phyloP scores from a whole-genome alignment of 2,113 vertebrate genomes.

The Hyaena hyaena region DNA sequence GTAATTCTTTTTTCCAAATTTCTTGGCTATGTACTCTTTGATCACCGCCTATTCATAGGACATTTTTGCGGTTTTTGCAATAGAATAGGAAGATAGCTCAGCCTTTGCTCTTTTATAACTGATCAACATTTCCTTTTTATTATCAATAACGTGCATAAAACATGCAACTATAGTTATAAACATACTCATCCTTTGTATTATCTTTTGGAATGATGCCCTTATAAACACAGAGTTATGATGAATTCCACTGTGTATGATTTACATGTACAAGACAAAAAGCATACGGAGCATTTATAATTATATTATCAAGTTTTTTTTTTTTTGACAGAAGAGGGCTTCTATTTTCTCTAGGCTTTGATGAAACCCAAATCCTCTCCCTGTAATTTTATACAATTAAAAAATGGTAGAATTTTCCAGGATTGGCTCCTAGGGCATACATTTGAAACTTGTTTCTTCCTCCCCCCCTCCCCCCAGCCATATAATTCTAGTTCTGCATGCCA shows the following conservation, averaged over 20 bases:
- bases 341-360: background rate
- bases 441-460: background rate
- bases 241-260: background rate
- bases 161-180: background rate
- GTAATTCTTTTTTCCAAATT: background rate
- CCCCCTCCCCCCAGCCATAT: background rate
- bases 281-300: background rate
- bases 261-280: background rate
- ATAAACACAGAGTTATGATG: background rate
- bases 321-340: background rate
- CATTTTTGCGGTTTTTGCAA: background rate
- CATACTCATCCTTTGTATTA: background rate
- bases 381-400: background rate
- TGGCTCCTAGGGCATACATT: background rate
- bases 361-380: background rate
- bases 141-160: background rate
- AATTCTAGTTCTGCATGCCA: background rate
- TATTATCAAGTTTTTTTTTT: background rate
- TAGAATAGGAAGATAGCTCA: background rate
- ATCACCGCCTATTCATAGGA: background rate
- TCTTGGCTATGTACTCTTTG: background rate
- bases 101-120: background rate
- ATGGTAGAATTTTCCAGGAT: background rate
- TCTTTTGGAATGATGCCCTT: background rate
- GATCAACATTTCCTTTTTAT: background rate